A percentile compares a stretch with the other conserved stretches of the same genome.
These are phyloP conservation scores for Drosophila basisetae DNA, from an alignment of 2,888 invertebrate species.

Conservation along the genomic window DNA sequence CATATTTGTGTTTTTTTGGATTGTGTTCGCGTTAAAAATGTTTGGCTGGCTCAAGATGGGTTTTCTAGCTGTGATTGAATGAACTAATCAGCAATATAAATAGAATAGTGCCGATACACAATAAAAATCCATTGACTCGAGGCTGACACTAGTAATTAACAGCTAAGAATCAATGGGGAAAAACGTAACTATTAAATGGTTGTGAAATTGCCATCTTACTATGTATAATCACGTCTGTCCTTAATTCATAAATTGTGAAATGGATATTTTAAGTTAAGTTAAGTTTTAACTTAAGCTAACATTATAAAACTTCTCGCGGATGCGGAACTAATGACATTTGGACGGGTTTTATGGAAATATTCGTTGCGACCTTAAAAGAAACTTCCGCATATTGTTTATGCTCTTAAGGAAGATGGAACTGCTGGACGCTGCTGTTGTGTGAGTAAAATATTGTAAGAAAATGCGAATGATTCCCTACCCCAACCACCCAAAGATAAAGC, in stretches of 20 bases:
- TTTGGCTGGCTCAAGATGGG: neutral
- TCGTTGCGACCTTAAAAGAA: neutral
- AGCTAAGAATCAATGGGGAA: neutral
- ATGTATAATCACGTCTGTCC: neutral
- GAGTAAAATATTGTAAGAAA: neutral
- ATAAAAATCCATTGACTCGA: neutral
- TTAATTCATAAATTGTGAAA: neutral
- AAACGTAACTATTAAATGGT: neutral
- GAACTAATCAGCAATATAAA: neutral
- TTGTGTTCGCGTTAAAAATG: slow-evolving; percentile 1
- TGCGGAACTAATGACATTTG: neutral
- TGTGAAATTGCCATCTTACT: neutral
- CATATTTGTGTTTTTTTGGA: neutral
- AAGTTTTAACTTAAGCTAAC: neutral
- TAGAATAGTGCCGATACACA: neutral
- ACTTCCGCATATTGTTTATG: neutral
- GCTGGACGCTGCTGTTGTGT: neutral
- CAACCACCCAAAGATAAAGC: neutral
- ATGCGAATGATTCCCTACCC: too few relatives aligned
- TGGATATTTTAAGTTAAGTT: neutral
- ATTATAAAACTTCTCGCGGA: neutral
- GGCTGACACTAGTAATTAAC: neutral
- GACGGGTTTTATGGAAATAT: neutral
- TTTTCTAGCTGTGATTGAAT: neutral
- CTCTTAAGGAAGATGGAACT: neutral